phyloP scores from a whole-genome alignment of 2,113 vertebrate species.

The Trichechus manatus region DNA sequence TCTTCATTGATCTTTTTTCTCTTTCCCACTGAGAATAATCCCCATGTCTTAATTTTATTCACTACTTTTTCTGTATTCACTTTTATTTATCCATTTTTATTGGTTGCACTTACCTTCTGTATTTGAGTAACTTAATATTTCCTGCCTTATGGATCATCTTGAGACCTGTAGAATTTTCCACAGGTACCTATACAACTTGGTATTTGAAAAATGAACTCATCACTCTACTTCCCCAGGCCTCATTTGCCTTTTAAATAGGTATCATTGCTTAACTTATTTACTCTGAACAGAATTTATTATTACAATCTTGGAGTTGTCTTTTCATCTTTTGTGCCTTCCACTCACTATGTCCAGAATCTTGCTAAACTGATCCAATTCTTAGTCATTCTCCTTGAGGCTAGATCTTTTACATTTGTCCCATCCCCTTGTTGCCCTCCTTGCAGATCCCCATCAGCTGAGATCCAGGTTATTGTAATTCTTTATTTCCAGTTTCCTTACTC shows the following conservation, averaged over 20 bases:
- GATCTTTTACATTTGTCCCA: background rate
- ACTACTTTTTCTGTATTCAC: background rate
- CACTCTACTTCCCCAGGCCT: background rate
- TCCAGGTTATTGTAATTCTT: background rate
- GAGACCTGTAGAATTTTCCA: background rate
- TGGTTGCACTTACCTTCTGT: background rate
- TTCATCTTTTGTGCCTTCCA: background rate
- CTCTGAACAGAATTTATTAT: slow-evolving; percentile 9
- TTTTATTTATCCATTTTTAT: background rate
- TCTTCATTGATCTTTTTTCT: background rate
- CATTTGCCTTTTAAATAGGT: background rate
- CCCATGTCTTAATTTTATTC: slow-evolving; percentile 1
- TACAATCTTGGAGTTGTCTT: background rate
- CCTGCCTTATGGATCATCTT: background rate
- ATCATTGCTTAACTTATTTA: background rate
- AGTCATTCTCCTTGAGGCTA: background rate
- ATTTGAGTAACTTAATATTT: slow-evolving; percentile 47
- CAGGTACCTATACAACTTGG: background rate
- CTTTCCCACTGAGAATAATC: background rate
- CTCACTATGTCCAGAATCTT: background rate
- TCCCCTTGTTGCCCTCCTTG: background rate
- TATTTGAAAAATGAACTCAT: slow-evolving; percentile 41
- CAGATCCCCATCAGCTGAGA: background rate
- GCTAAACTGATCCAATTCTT: background rate
- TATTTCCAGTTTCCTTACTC: background rate